A percentile compares a stretch with the other conserved stretches of the same genome.
These are phyloP conservation scores for Folsomia manolachei DNA, from an alignment of 2,888 invertebrate genomes.

Conservation along the genomic window DNA sequence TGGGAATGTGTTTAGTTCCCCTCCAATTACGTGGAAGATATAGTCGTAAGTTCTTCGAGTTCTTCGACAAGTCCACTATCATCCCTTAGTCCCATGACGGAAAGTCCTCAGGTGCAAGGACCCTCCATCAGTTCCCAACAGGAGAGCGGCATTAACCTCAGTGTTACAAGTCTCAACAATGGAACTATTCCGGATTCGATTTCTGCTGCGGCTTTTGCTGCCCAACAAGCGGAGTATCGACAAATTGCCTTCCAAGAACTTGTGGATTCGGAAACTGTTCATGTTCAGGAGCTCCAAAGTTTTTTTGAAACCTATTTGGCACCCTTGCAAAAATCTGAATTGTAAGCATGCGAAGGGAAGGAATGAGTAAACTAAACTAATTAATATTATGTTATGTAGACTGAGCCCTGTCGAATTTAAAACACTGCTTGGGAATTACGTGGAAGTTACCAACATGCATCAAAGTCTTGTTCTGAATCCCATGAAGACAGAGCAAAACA, in stretches of 20 bases:
- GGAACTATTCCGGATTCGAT: too few relatives aligned
- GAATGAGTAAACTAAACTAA: too few relatives aligned
- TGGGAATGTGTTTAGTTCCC: too few relatives aligned
- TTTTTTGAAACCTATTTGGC: conserved; percentile 57
- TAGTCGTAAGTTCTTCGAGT: not conserved
- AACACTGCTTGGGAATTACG: conserved; percentile 82
- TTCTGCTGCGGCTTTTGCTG: conserved; percentile 49
- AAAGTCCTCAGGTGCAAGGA: not conserved
- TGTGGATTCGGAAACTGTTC: conserved; percentile 86
- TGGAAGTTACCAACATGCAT: conserved; percentile 66
- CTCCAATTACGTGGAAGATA: conserved; percentile 89
- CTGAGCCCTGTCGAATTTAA: conserved; percentile 80
- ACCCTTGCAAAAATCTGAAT: conserved; percentile 79
- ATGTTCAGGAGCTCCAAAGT: conserved; percentile 73
- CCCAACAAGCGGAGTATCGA: conserved; percentile 70
- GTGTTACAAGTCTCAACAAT: not conserved
- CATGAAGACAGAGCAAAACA: conserved; percentile 9
- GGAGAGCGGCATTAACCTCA: not conserved
- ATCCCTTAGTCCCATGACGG: not conserved
- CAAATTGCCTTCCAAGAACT: conserved; percentile 84
- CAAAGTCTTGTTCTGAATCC: not conserved
- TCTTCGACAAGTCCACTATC: not conserved
- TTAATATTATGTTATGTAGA: conserved; percentile 57
- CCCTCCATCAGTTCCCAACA: not conserved
- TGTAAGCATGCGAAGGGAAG: conserved; percentile 60